Percentiles rank a stretch among this genome's conserved stretches.
Evolutionary conservation across 1,140 invertebrate species (phyloP).

Genomic region (Heterodera carotae): DNA sequence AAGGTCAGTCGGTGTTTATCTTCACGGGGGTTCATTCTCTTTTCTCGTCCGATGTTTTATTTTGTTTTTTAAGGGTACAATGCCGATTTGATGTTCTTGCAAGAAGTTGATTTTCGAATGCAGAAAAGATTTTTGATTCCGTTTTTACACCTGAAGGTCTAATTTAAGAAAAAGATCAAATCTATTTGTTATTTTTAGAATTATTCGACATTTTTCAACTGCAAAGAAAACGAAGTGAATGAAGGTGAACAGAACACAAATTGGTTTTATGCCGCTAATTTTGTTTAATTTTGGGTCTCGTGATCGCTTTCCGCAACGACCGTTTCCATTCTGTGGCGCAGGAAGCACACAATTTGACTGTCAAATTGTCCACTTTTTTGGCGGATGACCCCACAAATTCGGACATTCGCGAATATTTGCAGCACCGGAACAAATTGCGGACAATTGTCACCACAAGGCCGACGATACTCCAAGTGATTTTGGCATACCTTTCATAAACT

Average conservation of each 20-base stretch:
- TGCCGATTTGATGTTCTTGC: slow-evolving; percentile 33
- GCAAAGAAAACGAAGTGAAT: slow-evolving; percentile 37
- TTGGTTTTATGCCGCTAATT: not conserved
- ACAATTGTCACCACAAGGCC: slow-evolving; percentile 16
- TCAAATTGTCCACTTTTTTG: slow-evolving; percentile 14
- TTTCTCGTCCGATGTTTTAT: too few species aligned
- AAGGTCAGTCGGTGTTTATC: too few species aligned
- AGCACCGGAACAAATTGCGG: not conserved
- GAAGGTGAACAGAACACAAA: slow-evolving; percentile 15
- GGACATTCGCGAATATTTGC: slow-evolving; percentile 27
- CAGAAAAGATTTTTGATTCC: slow-evolving; percentile 24
- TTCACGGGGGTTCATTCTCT: too few species aligned
- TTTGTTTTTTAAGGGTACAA: slow-evolving; percentile 31
- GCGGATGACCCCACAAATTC: slow-evolving; percentile 7
- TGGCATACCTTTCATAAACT: not conserved
- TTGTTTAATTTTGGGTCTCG: not conserved
- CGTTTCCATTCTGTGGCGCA: not conserved
- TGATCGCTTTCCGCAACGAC: slow-evolving; percentile 27
- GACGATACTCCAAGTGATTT: slow-evolving; percentile 26
- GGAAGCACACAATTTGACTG: not conserved
- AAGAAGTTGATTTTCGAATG: slow-evolving; percentile 36
- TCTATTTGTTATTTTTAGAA: slow-evolving; percentile 28
- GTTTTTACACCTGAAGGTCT: slow-evolving; percentile 31
- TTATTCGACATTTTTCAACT: slow-evolving; percentile 25
- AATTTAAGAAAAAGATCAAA: not conserved